These are phyloP conservation scores for Littorina saxatilis DNA, from an alignment of 1,140 invertebrate species.

Conservation along the genomic window DNA sequence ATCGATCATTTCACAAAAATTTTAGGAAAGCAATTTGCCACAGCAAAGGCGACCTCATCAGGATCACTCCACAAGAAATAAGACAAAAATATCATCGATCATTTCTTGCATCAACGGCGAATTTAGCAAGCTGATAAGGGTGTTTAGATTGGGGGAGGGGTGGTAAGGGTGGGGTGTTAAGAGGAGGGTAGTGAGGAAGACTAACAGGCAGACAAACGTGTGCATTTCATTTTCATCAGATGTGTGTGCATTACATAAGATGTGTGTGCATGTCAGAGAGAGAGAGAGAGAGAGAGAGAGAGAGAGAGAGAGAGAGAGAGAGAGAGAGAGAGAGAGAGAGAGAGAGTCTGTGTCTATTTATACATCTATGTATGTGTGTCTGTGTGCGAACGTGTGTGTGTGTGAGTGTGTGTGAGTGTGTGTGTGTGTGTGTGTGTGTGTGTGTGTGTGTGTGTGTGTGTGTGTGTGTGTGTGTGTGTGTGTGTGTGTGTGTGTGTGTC, in stretches of 20 bases:
- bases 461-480: neutral
- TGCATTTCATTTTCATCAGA: too few relatives aligned
- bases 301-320: neutral
- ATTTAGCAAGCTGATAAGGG: too few relatives aligned
- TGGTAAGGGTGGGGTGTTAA: too few relatives aligned
- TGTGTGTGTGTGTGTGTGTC: neutral
- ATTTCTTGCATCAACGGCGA: too few relatives aligned
- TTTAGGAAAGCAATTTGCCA: too few relatives aligned
- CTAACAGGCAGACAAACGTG: too few relatives aligned
- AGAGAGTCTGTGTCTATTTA: neutral
- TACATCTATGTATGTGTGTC: neutral
- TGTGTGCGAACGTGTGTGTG: neutral
- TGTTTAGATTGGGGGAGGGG: too few relatives aligned
- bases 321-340: neutral
- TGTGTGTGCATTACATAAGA: neutral
- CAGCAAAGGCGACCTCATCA: too few relatives aligned
- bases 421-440: neutral
- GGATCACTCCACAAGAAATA: too few relatives aligned
- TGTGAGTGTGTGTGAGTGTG: neutral
- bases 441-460: slow-evolving; percentile 9
- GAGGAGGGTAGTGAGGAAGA: too few relatives aligned
- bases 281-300: neutral
- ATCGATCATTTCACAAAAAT: too few relatives aligned
- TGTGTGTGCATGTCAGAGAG: slow-evolving; percentile 5
- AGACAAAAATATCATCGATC: too few relatives aligned